Percentiles rank a stretch among this genome's conserved stretches.
Conservation (phyloP, 1,140 invertebrate species). For the Octopus sinensis region DNA sequence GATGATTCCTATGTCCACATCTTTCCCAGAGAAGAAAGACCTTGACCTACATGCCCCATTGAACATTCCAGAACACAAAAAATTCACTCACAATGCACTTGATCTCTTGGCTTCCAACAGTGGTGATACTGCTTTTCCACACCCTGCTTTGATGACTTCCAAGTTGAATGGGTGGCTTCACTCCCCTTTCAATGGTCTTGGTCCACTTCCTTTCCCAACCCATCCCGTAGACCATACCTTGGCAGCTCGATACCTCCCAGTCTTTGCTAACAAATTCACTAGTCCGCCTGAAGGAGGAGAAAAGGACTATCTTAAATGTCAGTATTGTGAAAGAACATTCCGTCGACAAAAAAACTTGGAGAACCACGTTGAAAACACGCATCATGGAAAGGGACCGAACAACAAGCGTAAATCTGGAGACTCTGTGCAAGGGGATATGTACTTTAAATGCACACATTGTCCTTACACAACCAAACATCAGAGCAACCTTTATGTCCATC, state of each 20-base stretch:
- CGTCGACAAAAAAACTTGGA: constrained; percentile 52
- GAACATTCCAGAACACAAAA: constrained; percentile 9
- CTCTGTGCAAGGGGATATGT: constrained; percentile 45
- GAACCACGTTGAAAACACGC: constrained; percentile 53
- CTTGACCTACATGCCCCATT: not conserved
- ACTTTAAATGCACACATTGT: constrained; percentile 56
- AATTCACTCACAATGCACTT: constrained; percentile 14
- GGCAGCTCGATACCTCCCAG: constrained; percentile 42
- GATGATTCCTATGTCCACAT: constrained; percentile 18
- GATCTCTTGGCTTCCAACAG: constrained; percentile 30
- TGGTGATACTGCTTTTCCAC: constrained; percentile 36
- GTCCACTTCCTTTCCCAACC: constrained; percentile 39
- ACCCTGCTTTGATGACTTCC: constrained; percentile 26
- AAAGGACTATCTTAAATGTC: constrained; percentile 55
- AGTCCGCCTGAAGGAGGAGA: constrained; percentile 41
- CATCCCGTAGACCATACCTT: constrained; percentile 39
- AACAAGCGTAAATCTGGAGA: constrained; percentile 41
- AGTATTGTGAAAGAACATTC: constrained; percentile 53
- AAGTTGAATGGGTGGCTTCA: constrained; percentile 38
- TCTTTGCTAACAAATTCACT: constrained; percentile 40
- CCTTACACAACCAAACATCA: constrained; percentile 56
- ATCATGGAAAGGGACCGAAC: constrained; percentile 42
- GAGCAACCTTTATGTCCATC: constrained; percentile 55
- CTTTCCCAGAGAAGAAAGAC: constrained; percentile 12
- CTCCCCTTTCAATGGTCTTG: constrained; percentile 38